Percentiles rank a stretch among this genome's conserved stretches.
Conservation (phyloP, 2,888 invertebrate genomes). For the Erpobdella octoculata region DNA sequence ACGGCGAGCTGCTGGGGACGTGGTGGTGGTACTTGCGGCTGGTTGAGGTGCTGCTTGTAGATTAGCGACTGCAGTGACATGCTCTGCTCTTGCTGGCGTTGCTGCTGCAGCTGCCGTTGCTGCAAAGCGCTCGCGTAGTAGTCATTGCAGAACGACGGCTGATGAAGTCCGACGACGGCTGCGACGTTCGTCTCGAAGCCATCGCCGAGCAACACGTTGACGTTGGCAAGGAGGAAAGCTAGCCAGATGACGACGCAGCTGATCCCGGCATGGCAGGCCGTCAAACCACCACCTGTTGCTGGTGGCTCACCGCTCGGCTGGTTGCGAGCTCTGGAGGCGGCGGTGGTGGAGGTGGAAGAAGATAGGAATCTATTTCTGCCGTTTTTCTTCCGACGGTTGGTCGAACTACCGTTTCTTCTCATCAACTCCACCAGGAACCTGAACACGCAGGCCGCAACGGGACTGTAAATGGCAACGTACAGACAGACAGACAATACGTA, state of each 20-base stretch:
- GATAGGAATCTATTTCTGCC: background rate
- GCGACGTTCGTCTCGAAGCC: conserved; percentile 18
- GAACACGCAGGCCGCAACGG: conserved; percentile 38
- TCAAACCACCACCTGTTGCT: conserved; percentile 16
- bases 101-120: background rate
- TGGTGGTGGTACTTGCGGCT: background rate
- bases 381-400: background rate
- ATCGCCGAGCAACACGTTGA: conserved; percentile 33
- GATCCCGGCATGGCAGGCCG: conserved; percentile 31
- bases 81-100: background rate
- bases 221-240: conserved; percentile 34
- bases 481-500: conserved; percentile 37
- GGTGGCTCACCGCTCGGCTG: background rate
- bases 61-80: background rate
- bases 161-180: conserved; percentile 32
- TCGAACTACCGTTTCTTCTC: background rate
- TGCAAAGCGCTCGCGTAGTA: conserved; percentile 10
- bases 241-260: conserved; percentile 36
- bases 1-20: background rate
- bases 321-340: background rate
- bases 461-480: conserved; percentile 38
- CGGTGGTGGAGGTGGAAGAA: background rate
- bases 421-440: conserved; percentile 31
- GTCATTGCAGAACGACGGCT: conserved; percentile 33
- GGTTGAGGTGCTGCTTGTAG: conserved; percentile 19